phyloP scores from a whole-genome alignment of 2,797 vertebrate genomes.

The Nyctibius grandis region DNA sequence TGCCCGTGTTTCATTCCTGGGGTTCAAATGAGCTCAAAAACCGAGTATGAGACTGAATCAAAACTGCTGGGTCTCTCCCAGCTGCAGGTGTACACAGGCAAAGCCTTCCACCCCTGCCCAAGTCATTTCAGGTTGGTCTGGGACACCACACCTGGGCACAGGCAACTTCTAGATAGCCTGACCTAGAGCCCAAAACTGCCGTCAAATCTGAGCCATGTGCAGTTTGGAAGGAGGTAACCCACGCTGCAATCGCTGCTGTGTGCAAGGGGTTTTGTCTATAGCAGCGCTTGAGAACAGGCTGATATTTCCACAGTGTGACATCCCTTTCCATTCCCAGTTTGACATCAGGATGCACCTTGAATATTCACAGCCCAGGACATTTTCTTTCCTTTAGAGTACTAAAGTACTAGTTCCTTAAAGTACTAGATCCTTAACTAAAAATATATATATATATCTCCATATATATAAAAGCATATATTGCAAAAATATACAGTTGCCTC shows the following conservation, averaged over 20 bases:
- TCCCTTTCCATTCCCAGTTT: not conserved
- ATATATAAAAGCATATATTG: not conserved
- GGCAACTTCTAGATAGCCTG: not conserved
- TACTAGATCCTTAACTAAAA: not conserved
- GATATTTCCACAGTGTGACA: rapidly evolving
- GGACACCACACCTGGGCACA: not conserved
- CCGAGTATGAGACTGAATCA: not conserved
- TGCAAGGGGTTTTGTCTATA: not conserved
- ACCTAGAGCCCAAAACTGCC: not conserved
- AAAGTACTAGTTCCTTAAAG: not conserved
- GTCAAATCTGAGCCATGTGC: not conserved
- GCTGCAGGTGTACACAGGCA: not conserved
- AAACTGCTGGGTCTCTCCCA: not conserved
- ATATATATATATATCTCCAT: not conserved
- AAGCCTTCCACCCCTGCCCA: not conserved
- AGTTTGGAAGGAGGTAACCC: not conserved
- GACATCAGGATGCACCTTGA: not conserved
- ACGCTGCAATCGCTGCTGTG: not conserved
- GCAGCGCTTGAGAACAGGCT: not conserved
- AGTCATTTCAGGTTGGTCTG: not conserved
- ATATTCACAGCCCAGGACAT: not conserved
- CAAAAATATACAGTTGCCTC: not conserved
- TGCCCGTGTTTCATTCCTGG: not conserved
- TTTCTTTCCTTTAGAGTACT: not conserved
- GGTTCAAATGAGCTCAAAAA: not conserved